Evolutionary conservation across 2,888 invertebrate species (phyloP), one percentile per base, ranked within the genome.

Genomic region (Gonocerus acuteangulatus): DNA sequence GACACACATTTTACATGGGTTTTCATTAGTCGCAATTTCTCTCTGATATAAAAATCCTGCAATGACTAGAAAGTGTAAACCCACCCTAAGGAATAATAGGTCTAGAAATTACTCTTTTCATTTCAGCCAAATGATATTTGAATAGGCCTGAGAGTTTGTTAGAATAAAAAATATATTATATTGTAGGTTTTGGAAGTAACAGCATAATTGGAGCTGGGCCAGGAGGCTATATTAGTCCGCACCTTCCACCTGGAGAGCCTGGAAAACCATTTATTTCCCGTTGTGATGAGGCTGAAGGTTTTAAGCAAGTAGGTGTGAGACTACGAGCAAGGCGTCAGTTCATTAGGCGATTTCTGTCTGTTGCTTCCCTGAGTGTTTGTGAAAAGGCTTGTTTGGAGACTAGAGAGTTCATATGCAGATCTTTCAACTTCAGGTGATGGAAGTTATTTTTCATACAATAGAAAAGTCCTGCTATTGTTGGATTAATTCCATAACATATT

Each of bases 351-450:
- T 83, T 85, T 66, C 80, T 86, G 19, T 83, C 84, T 6, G 86
- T 86, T 1, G 83, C 85, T 27, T 85, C 86, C 0, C 74, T 92
- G 70, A 81, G 83, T 1, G 86, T 88, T 65, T 93, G 93, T 73
- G 89, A 93, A 74, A 78, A 87, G 63, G 90, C 89, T 72, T 92
- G 93, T 73, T 81, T 85, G 44, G 89, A 89, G 70, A 83, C 85
- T 27, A 80, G 86, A 68, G 89, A 89, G 71, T 92, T 92, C 72
- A 80, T 85, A 61, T 93, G 93, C 71, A 80, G 89, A 72, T 87
- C 91, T 34, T 93, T 93, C 75, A 92, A 91, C 76, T 92, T 82
- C 75, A 85, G 86, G 84, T 87, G 75, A 48, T 13, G 19, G n/a
- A 23, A 56, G 18, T n/a, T 21, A 23, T 47, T 56, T 32, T 32